Evolutionary conservation across 2,888 invertebrate species (phyloP), one percentile per base, ranked within the genome.

Genomic region (Dolomedes plantarius): DNA sequence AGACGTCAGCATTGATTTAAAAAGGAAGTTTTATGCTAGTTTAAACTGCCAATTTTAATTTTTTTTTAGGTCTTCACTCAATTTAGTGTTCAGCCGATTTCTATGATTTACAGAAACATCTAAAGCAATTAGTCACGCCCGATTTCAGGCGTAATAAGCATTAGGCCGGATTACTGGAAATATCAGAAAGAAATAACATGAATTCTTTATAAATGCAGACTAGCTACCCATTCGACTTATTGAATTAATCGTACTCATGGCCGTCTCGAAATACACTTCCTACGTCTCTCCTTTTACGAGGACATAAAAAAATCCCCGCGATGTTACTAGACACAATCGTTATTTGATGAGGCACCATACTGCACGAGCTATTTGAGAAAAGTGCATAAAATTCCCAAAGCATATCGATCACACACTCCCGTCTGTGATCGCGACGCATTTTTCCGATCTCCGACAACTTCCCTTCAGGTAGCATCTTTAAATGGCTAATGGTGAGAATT

Each of bases 321-420:
- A 46, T 46, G 46, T 23, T 62, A 11, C 62, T 9, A 7, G 23
- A 13, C 65, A 65, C 65, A 65, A 65, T 65, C 31, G 65, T 65
- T 65, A 65, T 65, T 65, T 65, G 65, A 65, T 65, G 29, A 65
- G 65, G 29, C 65, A 50, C 0, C 41, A 16, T n/a, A n/a, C 5
- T 56, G 56, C 23, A 56, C 23, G 3, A 23, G 23, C 1, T 19
- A 56, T 56, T 19, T 56, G 56, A 19, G 56, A 56, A 23, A 19
- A 56, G 23, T 56, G 56, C 56, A 56, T 56, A 23, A 56, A 56
- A 56, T 56, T 23, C 56, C 23, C 23, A 56, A 56, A 56, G 56
- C 19, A 56, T 16, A 56, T 56, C 56, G 56, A 56, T 56, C 56
- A 56, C 23, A 56, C 16, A 2, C n/a, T 6, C 3, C 5, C 56